These are phyloP conservation scores for Knipowitschia caucasica DNA, from an alignment of 2,797 vertebrate genomes.

Conservation along the genomic window DNA sequence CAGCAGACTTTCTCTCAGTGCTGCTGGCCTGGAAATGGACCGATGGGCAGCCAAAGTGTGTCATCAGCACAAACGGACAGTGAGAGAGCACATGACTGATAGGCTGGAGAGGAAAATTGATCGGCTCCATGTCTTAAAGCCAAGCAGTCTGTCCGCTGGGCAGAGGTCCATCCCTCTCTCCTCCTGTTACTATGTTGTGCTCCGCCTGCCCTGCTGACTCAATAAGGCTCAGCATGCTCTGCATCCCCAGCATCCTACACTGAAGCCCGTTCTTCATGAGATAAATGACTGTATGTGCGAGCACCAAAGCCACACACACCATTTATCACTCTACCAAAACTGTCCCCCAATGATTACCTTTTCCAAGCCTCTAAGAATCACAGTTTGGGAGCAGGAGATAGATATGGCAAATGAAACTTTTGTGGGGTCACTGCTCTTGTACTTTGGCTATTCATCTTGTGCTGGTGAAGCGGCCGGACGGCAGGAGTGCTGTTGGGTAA, in stretches of 20 bases:
- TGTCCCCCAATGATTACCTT: slow-evolving; percentile 96
- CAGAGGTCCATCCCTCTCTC: slow-evolving; percentile 39
- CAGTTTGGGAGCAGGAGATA: slow-evolving; percentile 62
- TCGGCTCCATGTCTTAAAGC: slow-evolving; percentile 64
- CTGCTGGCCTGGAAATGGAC: slow-evolving; percentile 68
- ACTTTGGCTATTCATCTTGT: slow-evolving; percentile 94
- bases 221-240: slow-evolving; percentile 74
- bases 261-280: slow-evolving; percentile 77
- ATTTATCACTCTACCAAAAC: slow-evolving; percentile 95
- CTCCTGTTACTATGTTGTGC: slow-evolving; percentile 46
- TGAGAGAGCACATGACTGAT: slow-evolving; percentile 73
- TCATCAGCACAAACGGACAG: slow-evolving; percentile 75
- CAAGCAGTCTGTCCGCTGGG: slow-evolving; percentile 51
- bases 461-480: slow-evolving; percentile 87
- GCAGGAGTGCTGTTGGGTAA: slow-evolving; percentile 89
- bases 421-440: slow-evolving; percentile 95
- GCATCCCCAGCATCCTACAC: slow-evolving; percentile 81
- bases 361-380: slow-evolving; percentile 86
- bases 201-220: slow-evolving; percentile 78
- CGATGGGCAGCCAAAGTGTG: slow-evolving; percentile 73
- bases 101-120: slow-evolving; percentile 70
- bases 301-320: slow-evolving; percentile 91
- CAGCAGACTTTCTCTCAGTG: slow-evolving; percentile 32
- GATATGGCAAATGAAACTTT: slow-evolving; percentile 91
- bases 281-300: slow-evolving; percentile 76